Conservation (phyloP, 2,888 invertebrate genomes). For the Clanis bilineata region DNA sequence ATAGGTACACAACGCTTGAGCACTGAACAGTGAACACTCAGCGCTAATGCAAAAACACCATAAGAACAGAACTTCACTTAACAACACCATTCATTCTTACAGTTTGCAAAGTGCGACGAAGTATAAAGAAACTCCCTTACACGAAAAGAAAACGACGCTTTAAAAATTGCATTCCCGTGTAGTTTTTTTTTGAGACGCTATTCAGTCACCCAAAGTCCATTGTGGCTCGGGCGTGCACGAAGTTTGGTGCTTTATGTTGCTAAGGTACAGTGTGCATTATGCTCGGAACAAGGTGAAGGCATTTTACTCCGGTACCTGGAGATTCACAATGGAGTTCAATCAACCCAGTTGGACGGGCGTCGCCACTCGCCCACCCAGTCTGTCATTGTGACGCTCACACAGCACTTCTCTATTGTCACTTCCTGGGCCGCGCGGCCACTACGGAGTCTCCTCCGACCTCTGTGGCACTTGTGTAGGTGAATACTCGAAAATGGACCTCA, state of each 20-base stretch:
- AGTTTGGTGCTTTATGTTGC: constrained; percentile 45
- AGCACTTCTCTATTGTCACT: constrained; percentile 63
- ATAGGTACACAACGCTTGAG: too few species aligned
- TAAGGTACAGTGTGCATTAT: constrained; percentile 34
- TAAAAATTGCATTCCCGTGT: constrained; percentile 51
- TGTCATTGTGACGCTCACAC: constrained; percentile 63
- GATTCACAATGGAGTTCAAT: constrained; percentile 74
- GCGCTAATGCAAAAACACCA: not conserved
- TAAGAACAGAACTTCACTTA: constrained; percentile 30
- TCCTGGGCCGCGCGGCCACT: constrained; percentile 32
- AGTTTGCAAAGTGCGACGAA: constrained; percentile 34
- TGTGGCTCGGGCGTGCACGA: constrained; percentile 41
- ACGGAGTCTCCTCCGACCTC: not conserved
- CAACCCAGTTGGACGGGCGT: constrained; percentile 55
- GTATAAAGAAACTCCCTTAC: constrained; percentile 36
- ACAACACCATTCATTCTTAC: constrained; percentile 35
- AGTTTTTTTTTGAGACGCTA: constrained; percentile 34
- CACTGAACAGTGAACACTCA: not conserved
- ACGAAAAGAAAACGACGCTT: constrained; percentile 43
- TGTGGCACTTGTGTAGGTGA: not conserved
- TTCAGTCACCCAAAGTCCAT: constrained; percentile 52
- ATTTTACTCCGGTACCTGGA: constrained; percentile 57
- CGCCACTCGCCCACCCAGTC: constrained; percentile 55
- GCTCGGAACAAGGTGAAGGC: constrained; percentile 43
- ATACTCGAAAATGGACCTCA: not conserved